Base-by-base conservation (phyloP, 2,797 vertebrate species). In the Amphiprion clarkii region DNA sequence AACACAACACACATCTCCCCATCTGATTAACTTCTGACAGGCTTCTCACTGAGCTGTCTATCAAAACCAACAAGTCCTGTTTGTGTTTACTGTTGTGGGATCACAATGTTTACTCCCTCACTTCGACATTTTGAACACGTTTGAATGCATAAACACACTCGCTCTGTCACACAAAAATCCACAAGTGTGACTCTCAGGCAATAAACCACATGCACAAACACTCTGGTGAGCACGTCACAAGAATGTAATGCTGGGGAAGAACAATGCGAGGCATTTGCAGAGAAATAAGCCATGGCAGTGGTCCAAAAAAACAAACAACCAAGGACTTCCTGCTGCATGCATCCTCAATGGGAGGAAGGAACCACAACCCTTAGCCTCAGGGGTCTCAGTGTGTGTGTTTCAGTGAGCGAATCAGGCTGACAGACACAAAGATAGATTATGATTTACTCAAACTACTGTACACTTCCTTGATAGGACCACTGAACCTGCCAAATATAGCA, bases 221-320 rank as follows among this genome's bases (percentile, higher is more conserved):
- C 58, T 55, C 40, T 54, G 42, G 49, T 14, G 29, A 56, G 66
- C 54, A 76, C 31, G 71, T 76, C 72, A 83, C 40, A 39, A 88
- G 87, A 90, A 86, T 90, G 85, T 59, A 79, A 87, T 52, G 53
- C 78, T 49, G 66, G 16, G 61, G 70, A 57, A 77, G 79, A 91
- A 92, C 85, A 92, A 93, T 91, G 86, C 44, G 75, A 88, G 83
- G 88, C 71, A 90, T 93, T 90, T 90, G 79, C 74, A 66, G 71
- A 87, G 83, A 79, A 89, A 85, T 78, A 74, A 78, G 85, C 54
- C 6, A 2, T 87, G 89, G 90, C 92, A 77, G 59, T 0, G 25
- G 57, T 88, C 89, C 88, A 89, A 55, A 81, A 81, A 89, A 88
- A 87, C 81, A 89, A 88, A 87, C 88, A 93, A 94, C 92, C 88